Evolutionary conservation across 2,888 invertebrate species (phyloP), one percentile per base, ranked within the genome.

Genomic region (Lithophane leautieri): DNA sequence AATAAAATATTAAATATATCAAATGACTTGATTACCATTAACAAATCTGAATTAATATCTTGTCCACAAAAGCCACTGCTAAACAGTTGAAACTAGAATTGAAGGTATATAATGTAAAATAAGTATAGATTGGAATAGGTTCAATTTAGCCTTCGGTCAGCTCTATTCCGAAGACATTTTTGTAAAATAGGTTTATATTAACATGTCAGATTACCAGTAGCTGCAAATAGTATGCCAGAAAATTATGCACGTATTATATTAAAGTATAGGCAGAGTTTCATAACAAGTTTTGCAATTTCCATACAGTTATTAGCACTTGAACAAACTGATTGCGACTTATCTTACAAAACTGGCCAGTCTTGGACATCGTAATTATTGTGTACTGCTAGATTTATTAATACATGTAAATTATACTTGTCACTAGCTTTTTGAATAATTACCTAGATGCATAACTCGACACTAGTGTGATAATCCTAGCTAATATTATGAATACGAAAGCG

Each of bases 401-500:
- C 58, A 60, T 70, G 84, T 70, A 81, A 84, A 81, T 81, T 84
- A 84, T 66, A 34, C 62, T 74, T 81, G 81, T 81, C 81, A 84
- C 40, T 80, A 50, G 65, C 14, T 16, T 80, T 52, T 54, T 84
- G 81, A 74, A 70, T 84, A 84, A 80, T 70, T 65, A 65, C 16
- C 40, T 40, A n/a, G 54, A 19, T 54, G n/a, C 40, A 69, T 19
- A 52, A 54, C 28, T 54, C 22, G 42, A 63, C 68, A 40, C 34
- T 52, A n/a, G 54, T 76, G 61, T 52, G 25, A 61, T 61, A 61
- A 79, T 34, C 34, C 34, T 34, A 34, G 34, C 34, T 34, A 34
- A 34, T 34, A 34, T 34, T 34, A 34, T 34, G 6, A 34, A 34
- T 34, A 6, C 34, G 34, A 34, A 34, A 34, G 34, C 6, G 34